Conservation (phyloP, 2,113 vertebrate species). For the Sporophila hypoxantha region DNA sequence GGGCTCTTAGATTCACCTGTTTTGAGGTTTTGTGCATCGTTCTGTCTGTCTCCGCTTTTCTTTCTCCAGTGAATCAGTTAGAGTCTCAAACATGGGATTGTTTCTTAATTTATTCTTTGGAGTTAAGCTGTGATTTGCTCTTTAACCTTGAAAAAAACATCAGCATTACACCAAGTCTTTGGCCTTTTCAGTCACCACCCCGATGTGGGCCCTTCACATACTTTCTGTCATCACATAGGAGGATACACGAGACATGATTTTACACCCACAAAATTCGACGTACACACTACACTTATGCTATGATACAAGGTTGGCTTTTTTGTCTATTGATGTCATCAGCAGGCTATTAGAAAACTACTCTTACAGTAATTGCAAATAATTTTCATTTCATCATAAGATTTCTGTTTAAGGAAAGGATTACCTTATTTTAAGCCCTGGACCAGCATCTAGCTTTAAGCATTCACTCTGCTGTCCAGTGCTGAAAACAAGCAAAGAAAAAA, state of each 20-base stretch:
- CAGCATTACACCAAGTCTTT: neutral
- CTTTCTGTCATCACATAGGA: neutral
- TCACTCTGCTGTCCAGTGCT: constrained; percentile 34
- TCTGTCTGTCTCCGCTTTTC: neutral
- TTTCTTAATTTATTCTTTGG: neutral
- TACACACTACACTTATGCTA: neutral
- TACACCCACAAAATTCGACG: neutral
- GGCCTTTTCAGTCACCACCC: neutral
- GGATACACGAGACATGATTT: neutral
- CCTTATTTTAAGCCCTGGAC: neutral
- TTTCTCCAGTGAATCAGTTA: neutral
- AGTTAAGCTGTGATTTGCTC: neutral
- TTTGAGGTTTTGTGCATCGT: neutral
- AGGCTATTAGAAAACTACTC: neutral
- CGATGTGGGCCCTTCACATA: neutral
- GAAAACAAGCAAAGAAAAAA: neutral
- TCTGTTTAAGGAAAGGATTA: neutral
- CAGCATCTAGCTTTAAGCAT: neutral
- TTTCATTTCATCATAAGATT: neutral
- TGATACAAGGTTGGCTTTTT: neutral
- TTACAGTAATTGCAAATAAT: neutral
- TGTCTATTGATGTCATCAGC: neutral
- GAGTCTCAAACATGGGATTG: neutral
- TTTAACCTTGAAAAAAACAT: neutral
- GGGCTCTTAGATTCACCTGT: neutral